These are phyloP conservation scores for Syrrhaptes paradoxus DNA, from an alignment of 2,113 vertebrate species.

Conservation along the genomic window DNA sequence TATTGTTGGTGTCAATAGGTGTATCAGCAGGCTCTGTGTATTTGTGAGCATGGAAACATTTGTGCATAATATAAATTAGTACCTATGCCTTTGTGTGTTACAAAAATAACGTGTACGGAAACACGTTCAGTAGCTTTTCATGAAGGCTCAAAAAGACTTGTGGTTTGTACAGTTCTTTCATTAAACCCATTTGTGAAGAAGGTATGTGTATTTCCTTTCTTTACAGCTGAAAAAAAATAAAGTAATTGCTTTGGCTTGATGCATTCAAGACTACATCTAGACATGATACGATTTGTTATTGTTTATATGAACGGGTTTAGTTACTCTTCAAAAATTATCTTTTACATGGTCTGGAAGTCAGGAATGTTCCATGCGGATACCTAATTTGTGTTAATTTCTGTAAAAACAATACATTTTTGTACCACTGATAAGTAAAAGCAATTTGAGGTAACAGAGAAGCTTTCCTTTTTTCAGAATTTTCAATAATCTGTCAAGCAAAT, in stretches of 20 bases:
- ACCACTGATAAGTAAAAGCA: neutral
- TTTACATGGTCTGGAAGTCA: neutral
- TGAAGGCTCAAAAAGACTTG: neutral
- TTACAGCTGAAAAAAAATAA: neutral
- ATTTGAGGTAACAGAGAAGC: neutral
- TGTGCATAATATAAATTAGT: neutral
- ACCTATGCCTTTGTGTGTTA: too few relatives aligned
- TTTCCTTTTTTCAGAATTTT: neutral
- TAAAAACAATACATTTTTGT: neutral
- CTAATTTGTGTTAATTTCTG: neutral
- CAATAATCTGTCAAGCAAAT: neutral
- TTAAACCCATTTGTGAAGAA: neutral
- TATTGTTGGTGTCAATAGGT: neutral
- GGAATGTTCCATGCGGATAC: neutral
- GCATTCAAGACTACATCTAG: neutral
- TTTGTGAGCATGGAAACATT: neutral
- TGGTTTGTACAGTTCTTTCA: neutral
- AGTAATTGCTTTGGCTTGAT: neutral
- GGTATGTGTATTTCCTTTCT: neutral
- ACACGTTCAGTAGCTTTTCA: neutral
- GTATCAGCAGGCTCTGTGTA: neutral
- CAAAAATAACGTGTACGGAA: neutral
- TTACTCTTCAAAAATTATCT: neutral
- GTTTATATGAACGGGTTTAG: neutral
- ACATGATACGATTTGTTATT: neutral